phyloP scores from a whole-genome alignment of 2,113 vertebrate genomes.

The Pseudopipra pipra region DNA sequence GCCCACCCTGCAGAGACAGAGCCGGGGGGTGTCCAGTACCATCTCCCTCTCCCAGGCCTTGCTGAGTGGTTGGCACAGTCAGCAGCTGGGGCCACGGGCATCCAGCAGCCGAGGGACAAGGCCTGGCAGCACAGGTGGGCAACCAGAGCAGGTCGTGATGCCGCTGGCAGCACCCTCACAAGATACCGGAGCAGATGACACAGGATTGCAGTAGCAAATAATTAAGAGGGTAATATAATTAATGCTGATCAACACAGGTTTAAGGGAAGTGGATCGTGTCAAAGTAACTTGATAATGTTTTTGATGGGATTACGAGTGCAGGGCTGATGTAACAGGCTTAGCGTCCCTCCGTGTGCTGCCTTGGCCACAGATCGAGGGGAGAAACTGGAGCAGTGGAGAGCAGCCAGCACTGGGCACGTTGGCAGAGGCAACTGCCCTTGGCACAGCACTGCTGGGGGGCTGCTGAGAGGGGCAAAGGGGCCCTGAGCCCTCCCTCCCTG shows the following conservation, averaged over 20 bases:
- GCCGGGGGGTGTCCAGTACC: accelerated
- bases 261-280: constrained; percentile 65
- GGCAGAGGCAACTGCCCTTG: accelerated
- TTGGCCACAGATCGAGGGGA: background rate
- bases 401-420: background rate
- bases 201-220: constrained; percentile 56
- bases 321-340: constrained; percentile 64
- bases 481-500: background rate
- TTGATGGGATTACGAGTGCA: constrained; percentile 53
- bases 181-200: constrained; percentile 33
- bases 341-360: background rate
- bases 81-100: background rate
- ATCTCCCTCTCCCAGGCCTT: background rate
- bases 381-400: constrained; percentile 49
- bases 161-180: background rate
- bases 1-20: accelerated
- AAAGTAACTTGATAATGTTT: constrained; percentile 64
- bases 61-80: background rate
- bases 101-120: accelerated
- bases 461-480: background rate
- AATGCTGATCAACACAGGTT: constrained; percentile 65
- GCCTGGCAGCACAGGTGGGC: background rate
- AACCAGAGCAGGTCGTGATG: background rate
- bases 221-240: constrained; percentile 69
- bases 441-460: accelerated